Base-by-base conservation (phyloP, 2,113 vertebrate species). In the Poecile atricapillus region DNA sequence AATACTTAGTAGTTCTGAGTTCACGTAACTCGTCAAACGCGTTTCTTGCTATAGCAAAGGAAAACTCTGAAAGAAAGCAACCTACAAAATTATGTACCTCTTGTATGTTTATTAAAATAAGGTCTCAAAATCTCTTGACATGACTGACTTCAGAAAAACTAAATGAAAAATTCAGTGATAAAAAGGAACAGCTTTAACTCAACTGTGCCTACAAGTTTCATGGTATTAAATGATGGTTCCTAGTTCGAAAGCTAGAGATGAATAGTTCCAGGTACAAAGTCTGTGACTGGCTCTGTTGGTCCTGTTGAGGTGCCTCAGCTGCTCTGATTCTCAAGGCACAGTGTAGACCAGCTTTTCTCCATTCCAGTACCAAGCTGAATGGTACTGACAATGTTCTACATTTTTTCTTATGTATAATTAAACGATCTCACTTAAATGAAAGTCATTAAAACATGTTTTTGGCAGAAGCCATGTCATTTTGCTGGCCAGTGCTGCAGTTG, bases 301-400 rank as follows among this genome's bases (percentile, higher is more conserved):
- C 17, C 39, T 49, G 27, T 25, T 44, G 31, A 46, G 39, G 39
- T 52, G 27, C 33, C 52, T 79, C 49, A 41, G 39, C 53, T 83
- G 44, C 71, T 16, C 1, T 10, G 13, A 23, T 21, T 83, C 49
- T 73, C 0, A 1, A 69, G 28, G 17, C 19, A 5, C 3, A 5
- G 23, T 14, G 10, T 13, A 41, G 53, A 84, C 14, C 27, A 63
- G 18, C 31, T 92, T 60, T 31, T 56, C 15, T 49, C 5, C 1
- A 0, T 70, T 64, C 6, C n/a, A 7, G 41, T 53, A 47, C 25
- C 30, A 18, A 52, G 4, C 5, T 50, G 17, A 85, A 37, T 10
- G 19, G 9, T 63, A 50, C 15, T 68, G 68, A 43, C 28, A 30
- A 11, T 3, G 14, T 30, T 69, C 65, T 37, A 22, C 1, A 1